A percentile compares a stretch with the other conserved stretches of the same genome.
Evolutionary conservation across 2,797 vertebrate species (phyloP).

Genomic region (Lindbergichthys nudifrons): DNA sequence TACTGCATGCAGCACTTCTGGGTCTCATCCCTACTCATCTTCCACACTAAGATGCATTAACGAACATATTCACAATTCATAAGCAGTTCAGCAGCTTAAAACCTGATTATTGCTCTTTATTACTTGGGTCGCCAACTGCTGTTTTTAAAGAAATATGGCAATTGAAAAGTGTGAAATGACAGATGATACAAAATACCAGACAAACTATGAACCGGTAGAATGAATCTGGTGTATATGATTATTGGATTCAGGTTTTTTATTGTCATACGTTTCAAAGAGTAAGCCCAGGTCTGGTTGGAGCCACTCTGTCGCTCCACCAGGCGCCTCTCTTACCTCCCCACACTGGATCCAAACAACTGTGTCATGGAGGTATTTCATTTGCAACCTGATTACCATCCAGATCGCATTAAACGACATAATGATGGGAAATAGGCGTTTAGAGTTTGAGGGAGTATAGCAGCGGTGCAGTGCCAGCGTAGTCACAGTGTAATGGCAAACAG

Average conservation of each 20-base stretch:
- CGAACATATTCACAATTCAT: slow-evolving; percentile 88
- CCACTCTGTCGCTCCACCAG: slow-evolving; percentile 60
- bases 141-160: slow-evolving; percentile 34
- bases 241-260: not conserved
- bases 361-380: slow-evolving; percentile 84
- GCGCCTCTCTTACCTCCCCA: slow-evolving; percentile 56
- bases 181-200: not conserved
- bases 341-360: slow-evolving; percentile 75
- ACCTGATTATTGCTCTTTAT: slow-evolving; percentile 84
- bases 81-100: slow-evolving; percentile 94
- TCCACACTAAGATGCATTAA: slow-evolving; percentile 91
- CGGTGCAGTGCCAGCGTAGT: slow-evolving; percentile 37
- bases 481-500: slow-evolving; percentile 54
- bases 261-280: slow-evolving; percentile 61
- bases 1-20: slow-evolving; percentile 87
- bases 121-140: slow-evolving; percentile 34
- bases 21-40: slow-evolving; percentile 89
- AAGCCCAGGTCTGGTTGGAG: slow-evolving; percentile 65
- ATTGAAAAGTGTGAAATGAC: slow-evolving; percentile 32
- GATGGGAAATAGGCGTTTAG: slow-evolving; percentile 86
- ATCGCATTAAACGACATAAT: slow-evolving; percentile 88
- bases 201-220: not conserved
- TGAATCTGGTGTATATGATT: slow-evolving; percentile 21
- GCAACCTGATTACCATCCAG: slow-evolving; percentile 90
- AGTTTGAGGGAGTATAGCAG: slow-evolving; percentile 73